Percentiles rank a stretch among this genome's conserved stretches.
These are phyloP conservation scores for Herpailurus yagouaroundi DNA, from an alignment of 2,113 vertebrate species.

Conservation along the genomic window DNA sequence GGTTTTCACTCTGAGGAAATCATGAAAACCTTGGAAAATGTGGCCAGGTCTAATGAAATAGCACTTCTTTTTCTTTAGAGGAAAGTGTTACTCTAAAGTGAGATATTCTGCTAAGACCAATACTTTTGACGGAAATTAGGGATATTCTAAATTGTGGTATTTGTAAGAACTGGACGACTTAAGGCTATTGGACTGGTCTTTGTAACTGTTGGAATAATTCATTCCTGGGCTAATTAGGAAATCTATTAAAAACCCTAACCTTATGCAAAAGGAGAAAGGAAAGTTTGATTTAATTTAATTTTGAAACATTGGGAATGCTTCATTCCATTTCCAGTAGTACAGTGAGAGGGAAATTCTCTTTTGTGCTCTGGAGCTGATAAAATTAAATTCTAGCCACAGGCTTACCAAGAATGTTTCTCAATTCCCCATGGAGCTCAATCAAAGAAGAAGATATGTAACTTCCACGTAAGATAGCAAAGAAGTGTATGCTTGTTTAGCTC, in stretches of 20 bases:
- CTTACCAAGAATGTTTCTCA: background rate
- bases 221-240: background rate
- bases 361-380: background rate
- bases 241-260: background rate
- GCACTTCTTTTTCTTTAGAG: background rate
- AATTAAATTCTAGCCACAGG: constrained; percentile 40
- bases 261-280: background rate
- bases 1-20: background rate
- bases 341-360: background rate
- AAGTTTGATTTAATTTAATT: constrained; percentile 37
- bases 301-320: background rate
- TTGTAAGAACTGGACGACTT: background rate
- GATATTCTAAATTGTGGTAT: background rate
- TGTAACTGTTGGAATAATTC: background rate
- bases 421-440: background rate
- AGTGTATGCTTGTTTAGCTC: background rate
- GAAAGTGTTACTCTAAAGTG: background rate
- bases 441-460: background rate
- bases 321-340: background rate
- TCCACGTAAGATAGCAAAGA: background rate
- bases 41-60: background rate
- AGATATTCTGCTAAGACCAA: background rate
- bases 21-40: background rate
- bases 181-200: background rate
- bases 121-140: background rate